Percentiles rank a stretch among this genome's conserved stretches.
Conservation (phyloP, 2,113 vertebrate genomes). For the Tursiops truncatus region DNA sequence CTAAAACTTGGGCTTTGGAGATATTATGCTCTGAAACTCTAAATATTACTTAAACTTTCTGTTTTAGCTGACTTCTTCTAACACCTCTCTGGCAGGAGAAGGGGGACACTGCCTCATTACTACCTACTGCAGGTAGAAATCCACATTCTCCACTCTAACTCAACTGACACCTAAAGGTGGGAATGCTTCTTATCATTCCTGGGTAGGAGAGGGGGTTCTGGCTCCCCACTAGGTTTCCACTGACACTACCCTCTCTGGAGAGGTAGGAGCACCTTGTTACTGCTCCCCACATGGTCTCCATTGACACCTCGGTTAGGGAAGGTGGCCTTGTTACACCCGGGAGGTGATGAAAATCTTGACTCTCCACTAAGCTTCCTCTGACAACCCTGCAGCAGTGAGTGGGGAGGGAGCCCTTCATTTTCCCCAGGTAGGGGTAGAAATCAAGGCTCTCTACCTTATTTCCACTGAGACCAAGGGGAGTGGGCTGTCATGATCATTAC, state of each 20-base stretch:
- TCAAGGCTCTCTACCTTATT: not conserved
- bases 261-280: too few species aligned
- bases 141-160: not conserved
- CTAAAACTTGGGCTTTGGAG: not conserved
- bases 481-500: too few species aligned
- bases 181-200: not conserved
- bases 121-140: not conserved
- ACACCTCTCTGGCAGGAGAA: not conserved
- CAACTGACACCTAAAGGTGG: not conserved
- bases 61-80: not conserved
- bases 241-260: not conserved
- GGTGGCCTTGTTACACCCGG: not conserved
- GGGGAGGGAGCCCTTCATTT: too few species aligned
- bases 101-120: too few species aligned
- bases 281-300: not conserved
- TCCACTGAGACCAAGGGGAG: not conserved
- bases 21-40: not conserved
- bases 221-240: not conserved
- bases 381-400: too few species aligned
- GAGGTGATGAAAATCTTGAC: not conserved
- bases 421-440: not conserved
- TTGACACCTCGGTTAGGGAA: not conserved
- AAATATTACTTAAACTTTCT: not conserved
- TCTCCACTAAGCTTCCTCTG: not conserved
- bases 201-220: too few species aligned